These are phyloP conservation scores for Chelonus formosanus DNA, from an alignment of 2,888 invertebrate species.

Conservation along the genomic window DNA sequence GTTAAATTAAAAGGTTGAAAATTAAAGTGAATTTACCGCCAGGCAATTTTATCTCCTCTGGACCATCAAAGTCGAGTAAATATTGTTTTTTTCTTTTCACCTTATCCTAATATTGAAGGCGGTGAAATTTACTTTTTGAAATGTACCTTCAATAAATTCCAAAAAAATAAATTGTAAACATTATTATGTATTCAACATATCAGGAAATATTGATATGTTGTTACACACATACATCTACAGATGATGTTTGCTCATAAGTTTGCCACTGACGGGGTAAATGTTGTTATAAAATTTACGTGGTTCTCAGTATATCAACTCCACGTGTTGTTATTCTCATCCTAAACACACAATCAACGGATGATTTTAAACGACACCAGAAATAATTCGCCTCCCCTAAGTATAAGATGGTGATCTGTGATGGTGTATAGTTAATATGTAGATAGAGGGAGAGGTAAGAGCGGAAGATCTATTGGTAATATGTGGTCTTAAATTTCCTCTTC, in stretches of 20 bases:
- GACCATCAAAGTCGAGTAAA: background rate
- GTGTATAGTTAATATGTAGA: background rate
- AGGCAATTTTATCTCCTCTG: too few relatives aligned
- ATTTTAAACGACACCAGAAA: constrained; percentile 29
- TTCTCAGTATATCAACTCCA: constrained; percentile 18
- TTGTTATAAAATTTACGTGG: constrained; percentile 9
- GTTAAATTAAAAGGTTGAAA: background rate
- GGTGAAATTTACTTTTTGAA: too few relatives aligned
- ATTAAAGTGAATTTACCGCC: background rate
- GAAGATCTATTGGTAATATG: constrained; percentile 12
- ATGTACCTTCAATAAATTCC: too few relatives aligned
- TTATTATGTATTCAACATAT: too few relatives aligned
- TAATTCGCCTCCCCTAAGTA: constrained; percentile 13
- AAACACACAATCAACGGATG: constrained; percentile 28
- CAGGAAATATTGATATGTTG: too few relatives aligned
- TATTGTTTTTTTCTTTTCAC: background rate
- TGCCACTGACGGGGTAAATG: background rate
- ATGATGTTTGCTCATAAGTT: too few relatives aligned
- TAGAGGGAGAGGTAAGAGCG: background rate
- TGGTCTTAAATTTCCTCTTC: constrained; percentile 26
- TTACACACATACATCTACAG: too few relatives aligned
- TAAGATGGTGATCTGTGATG: background rate
- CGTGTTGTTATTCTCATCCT: constrained; percentile 14
- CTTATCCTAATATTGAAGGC: background rate
- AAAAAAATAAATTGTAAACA: too few relatives aligned